Base-by-base conservation (phyloP, 2,797 vertebrate genomes). In the Eulemur mongoz region DNA sequence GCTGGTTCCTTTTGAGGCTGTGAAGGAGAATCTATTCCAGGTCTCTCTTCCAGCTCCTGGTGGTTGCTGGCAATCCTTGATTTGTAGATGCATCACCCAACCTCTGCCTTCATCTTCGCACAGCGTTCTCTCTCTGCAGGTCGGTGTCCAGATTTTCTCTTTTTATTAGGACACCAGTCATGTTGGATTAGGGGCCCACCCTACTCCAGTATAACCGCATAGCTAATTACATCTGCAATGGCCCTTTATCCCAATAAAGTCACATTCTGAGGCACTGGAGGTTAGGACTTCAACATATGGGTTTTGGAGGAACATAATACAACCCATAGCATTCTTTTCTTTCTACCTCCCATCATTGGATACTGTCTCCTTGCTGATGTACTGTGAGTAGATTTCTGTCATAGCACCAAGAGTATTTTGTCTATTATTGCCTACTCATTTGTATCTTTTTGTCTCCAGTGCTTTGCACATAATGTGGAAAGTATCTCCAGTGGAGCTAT, bases 291-390 rank as follows among this genome's bases (percentile, higher is more conserved):
- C 27, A 43, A 3, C 27, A 5, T 59, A 4, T 27, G 38, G 61
- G 20, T 38, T 79, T 78, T 43, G 23, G 43, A 12, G 61, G 27
- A 23, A 25, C 54, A 25, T 9, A 14, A 0, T 35, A 50, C 22
- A 70, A n/a, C 61, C 52, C 7, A 2, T 90, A 75, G 18, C 38
- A 50, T 30, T 7, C 30, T 48, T 45, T 32, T 61, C n/a, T 69
- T 80, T 30, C 43, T 27, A 0, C n/a, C 20, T 72, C 0, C 32
- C 32, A 17, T 54, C 5, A 0, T 2, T n/a, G 63, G n/a, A 59
- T 2, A 10, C 32, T 38, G 40, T 8, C 25, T 14, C 32, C 50
- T 35, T 57, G 43, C 84, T 43, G 48, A 11, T 27, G 1, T 1
- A 15, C n/a, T 4, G 0, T 67, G 40, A 61, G 32, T 54, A 52